Evolutionary conservation across 1,140 invertebrate genomes (phyloP).

Genomic region (Campodea augens): DNA sequence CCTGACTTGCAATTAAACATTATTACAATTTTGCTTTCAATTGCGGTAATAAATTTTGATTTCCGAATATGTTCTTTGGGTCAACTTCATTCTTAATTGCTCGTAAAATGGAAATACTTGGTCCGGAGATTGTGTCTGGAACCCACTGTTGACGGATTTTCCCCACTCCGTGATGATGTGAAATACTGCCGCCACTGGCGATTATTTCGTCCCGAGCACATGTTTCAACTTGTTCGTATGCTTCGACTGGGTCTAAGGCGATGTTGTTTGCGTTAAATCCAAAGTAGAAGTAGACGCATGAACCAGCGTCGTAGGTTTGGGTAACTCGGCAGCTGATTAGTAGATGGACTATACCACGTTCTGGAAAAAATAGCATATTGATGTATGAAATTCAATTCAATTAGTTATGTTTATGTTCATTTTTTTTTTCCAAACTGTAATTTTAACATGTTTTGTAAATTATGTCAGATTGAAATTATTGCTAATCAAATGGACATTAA

Average conservation of each 20-base stretch:
- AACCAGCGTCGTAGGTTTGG: constrained; percentile 91
- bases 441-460: too few species aligned
- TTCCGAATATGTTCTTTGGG: constrained; percentile 84
- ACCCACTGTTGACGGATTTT: constrained; percentile 73
- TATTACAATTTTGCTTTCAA: too few species aligned
- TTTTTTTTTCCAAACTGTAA: too few species aligned
- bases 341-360: constrained; percentile 35
- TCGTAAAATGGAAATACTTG: constrained; percentile 49
- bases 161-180: constrained; percentile 92
- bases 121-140: constrained; percentile 51
- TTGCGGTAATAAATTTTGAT: constrained; percentile 61
- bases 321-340: constrained; percentile 72
- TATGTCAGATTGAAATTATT: too few species aligned
- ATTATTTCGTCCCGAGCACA: constrained; percentile 82
- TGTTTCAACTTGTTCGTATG: constrained; percentile 65
- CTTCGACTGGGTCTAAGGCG: constrained; percentile 44
- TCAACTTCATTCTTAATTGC: constrained; percentile 74
- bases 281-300: constrained; percentile 97
- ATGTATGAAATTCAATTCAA: too few species aligned
- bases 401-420: too few species aligned
- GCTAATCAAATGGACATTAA: too few species aligned
- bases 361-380: constrained; percentile 21
- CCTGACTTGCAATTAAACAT: too few species aligned
- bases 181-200: constrained; percentile 73
- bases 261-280: constrained; percentile 59